Evolutionary conservation across 2,888 invertebrate genomes (phyloP).

Genomic region (Bombyx huttoni): DNA sequence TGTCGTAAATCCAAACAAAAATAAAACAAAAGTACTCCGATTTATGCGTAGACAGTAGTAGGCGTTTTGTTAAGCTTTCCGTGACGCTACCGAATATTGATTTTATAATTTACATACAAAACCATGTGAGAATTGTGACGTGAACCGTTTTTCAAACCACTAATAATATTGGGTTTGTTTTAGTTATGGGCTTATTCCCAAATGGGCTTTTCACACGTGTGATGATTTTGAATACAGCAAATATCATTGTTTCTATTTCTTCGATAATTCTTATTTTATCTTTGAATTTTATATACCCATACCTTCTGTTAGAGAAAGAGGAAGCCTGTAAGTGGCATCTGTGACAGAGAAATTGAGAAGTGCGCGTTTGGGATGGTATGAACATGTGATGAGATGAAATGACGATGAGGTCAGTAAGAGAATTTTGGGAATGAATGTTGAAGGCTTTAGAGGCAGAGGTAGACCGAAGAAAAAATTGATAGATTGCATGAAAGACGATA

Average conservation of each 20-base stretch:
- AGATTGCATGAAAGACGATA: too few relatives aligned
- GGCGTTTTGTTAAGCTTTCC: neutral
- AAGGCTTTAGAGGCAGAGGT: too few relatives aligned
- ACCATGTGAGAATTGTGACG: neutral
- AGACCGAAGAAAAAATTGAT: too few relatives aligned
- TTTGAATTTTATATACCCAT: too few relatives aligned
- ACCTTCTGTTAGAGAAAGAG: too few relatives aligned
- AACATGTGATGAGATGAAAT: too few relatives aligned
- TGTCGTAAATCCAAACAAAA: neutral
- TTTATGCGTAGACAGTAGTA: neutral
- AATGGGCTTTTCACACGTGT: neutral
- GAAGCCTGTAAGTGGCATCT: too few relatives aligned
- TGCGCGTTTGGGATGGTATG: too few relatives aligned
- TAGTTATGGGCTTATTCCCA: neutral
- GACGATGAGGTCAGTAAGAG: too few relatives aligned
- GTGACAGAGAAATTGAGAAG: too few relatives aligned
- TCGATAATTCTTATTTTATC: too few relatives aligned
- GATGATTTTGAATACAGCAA: neutral
- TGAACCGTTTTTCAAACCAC: neutral
- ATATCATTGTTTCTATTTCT: neutral
- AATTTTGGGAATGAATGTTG: too few relatives aligned
- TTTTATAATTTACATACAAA: neutral
- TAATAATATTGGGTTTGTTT: neutral
- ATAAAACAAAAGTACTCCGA: neutral
- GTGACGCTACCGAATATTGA: neutral